These are phyloP conservation scores for Sepioteuthis lessoniana DNA, from an alignment of 2,888 invertebrate species.

Conservation along the genomic window DNA sequence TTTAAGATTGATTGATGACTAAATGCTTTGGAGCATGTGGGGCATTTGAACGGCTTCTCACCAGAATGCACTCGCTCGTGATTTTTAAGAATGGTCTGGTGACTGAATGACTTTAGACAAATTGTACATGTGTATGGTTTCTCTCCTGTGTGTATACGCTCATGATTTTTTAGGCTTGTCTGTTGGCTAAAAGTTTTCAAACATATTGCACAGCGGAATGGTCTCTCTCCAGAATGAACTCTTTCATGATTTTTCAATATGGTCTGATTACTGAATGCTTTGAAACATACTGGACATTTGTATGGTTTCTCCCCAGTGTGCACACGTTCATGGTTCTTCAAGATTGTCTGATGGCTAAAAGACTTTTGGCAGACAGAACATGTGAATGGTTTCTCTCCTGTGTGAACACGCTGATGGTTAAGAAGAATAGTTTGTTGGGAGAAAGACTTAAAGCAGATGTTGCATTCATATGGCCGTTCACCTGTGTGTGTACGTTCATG, in stretches of 20 bases:
- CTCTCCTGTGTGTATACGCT: background rate
- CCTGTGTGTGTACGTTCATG: constrained; percentile 38
- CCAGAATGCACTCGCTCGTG: constrained; percentile 39
- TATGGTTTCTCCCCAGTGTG: constrained; percentile 39
- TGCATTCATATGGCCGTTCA: constrained; percentile 36
- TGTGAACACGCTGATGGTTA: constrained; percentile 39
- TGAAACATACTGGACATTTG: background rate
- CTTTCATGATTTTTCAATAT: constrained; percentile 24
- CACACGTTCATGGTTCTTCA: constrained; percentile 43
- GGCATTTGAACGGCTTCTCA: constrained; percentile 39
- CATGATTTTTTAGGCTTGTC: constrained; percentile 34
- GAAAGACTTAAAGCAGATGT: constrained; percentile 34
- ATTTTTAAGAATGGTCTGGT: constrained; percentile 41
- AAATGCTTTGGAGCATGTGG: background rate
- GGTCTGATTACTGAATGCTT: constrained; percentile 42
- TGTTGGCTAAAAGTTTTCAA: constrained; percentile 41
- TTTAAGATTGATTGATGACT: constrained; percentile 35
- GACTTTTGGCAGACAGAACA: background rate
- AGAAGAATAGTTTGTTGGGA: constrained; percentile 36
- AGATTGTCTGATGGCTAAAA: constrained; percentile 37
- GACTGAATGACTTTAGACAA: constrained; percentile 37
- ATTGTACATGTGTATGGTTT: constrained; percentile 10
- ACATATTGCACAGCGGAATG: constrained; percentile 24
- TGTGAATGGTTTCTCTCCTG: constrained; percentile 39
- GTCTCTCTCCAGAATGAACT: constrained; percentile 35